phyloP scores from a whole-genome alignment of 2,888 invertebrate species.

The Sycophila texana region DNA sequence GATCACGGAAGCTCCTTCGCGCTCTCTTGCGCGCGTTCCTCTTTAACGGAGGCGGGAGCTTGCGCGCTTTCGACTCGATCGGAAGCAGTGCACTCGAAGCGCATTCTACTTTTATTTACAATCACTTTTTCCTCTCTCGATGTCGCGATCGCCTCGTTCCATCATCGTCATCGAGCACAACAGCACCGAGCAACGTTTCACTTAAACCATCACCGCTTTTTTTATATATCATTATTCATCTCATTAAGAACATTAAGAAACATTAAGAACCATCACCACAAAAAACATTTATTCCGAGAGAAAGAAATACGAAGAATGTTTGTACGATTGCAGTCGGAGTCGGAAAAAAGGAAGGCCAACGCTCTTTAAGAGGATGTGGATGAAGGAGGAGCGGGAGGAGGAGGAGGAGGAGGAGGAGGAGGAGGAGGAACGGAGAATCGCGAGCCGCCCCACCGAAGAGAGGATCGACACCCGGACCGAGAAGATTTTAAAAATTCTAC shows the following conservation, averaged over 20 bases:
- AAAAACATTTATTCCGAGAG: conserved; percentile 32
- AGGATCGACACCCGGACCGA: too few relatives aligned
- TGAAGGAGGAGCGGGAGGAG: conserved; percentile 14
- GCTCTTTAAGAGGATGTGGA: conserved; percentile 54
- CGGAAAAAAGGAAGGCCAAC: conserved; percentile 57
- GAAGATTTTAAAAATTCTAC: too few relatives aligned
- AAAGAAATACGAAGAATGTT: conserved; percentile 53
- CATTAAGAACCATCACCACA: conserved; percentile 2
- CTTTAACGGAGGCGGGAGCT: too few relatives aligned
- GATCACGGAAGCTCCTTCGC: neutral
- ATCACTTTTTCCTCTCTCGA: conserved; percentile 24
- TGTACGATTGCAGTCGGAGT: conserved; percentile 58
- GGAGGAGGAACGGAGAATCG: conserved; percentile 15
- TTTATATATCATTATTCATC: neutral
- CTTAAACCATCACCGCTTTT: neutral
- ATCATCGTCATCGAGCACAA: conserved; percentile 6
- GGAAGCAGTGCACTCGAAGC: too few relatives aligned
- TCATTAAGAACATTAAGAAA: conserved; percentile 4
- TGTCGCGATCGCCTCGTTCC: conserved; percentile 34
- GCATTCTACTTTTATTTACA: conserved; percentile 17
- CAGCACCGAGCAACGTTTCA: neutral
- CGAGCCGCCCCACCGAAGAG: conserved; percentile 33
- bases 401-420: conserved; percentile 1
- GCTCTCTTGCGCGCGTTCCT: neutral
- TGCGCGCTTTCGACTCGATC: too few relatives aligned